Base-by-base conservation (phyloP, 1,140 invertebrate species). In the Euwallacea fornicatus region DNA sequence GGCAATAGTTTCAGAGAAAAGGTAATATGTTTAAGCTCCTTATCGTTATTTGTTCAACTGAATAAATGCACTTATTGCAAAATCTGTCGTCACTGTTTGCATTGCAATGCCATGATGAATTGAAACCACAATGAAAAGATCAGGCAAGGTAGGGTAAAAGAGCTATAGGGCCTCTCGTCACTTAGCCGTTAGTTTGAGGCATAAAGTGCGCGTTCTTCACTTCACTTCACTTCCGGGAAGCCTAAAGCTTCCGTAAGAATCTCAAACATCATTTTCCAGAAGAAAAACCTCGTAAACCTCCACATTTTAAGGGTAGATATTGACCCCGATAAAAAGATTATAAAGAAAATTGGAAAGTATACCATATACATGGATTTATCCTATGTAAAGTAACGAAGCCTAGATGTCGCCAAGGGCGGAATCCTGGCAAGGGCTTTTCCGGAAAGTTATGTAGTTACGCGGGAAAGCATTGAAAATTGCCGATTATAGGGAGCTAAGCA, bases 401-500 rank as follows among this genome's bases (percentile, higher is more conserved):
- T 78, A 77, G 75, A 76, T 78, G 76, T 78, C 74, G 77, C 77
- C 75, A 77, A 72, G 62, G 75, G 74, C 71, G 74, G 69, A 60
- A 58, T 70, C 64, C 64, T 42, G 53, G 13, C 8, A 54, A 73
- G 73, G 77, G 73, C 73, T 77, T 78, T 77, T 59, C 66, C 55
- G 58, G 15, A 66, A 73, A 77, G 72, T 78, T 78, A 78, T 78
- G 73, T 73, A 78, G 74, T 78, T 69, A 73, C 68, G 74, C 66
- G 70, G 73, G 66, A 74, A 69, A 73, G 76, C 76, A 77, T 77
- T 73, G 75, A 77, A 78, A 77, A 78, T 78, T 78, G 77, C 72
- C 77, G 76, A 77, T 78, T 78, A 78, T 78, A 75, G 69, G 74
- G 72, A 72, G 68, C 72, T 75, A 75, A 76, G 76, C 74, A 71